Evolutionary conservation across 2,888 invertebrate species (phyloP), one percentile per base, ranked within the genome.

Genomic region (Teinopalpus imperialis): DNA sequence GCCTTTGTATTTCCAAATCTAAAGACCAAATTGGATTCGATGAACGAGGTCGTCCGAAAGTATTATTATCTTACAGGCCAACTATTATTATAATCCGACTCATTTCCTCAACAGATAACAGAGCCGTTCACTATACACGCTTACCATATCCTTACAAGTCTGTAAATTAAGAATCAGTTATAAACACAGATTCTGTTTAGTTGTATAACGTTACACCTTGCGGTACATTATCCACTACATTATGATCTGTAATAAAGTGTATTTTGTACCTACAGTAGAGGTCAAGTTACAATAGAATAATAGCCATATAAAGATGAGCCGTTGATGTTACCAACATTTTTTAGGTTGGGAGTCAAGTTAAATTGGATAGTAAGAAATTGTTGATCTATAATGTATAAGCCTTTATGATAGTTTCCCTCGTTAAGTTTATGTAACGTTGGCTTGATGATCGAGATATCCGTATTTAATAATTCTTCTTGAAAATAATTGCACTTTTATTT

Each of bases 171-270:
- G 69, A 72, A 69, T 72, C 74, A 71, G 72, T 72, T 76, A 75
- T 78, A 77, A 75, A 73, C 72, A 67, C 56, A 67, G 68, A 72
- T 73, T 73, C 66, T 74, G 71, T 65, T 65, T 70, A 70, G 69
- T 70, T 65, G 65, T 67, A 69, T 71, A 73, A 66, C 72, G 75
- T 72, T 69, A 73, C 67, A 73, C 69, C 73, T 78, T 78, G 70
- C 74, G 72, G 74, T 71, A 74, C 62, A 29, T 41, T 26, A 35
- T 50, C 81, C 69, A 70, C 52, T 63, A 57, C 54, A 61, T 36
- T 46, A 8, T 56, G 75, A 71, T 51, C 77, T 64, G 49, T 47
- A 48, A 49, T 51, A 53, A 29, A 52, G 53, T 51, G 61, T 50
- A 53, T 53, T 52, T 54, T 51, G 52, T 50, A 53, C 58, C 50